Conservation (phyloP, 2,888 invertebrate species). For the Rhyacophila evoluta region DNA sequence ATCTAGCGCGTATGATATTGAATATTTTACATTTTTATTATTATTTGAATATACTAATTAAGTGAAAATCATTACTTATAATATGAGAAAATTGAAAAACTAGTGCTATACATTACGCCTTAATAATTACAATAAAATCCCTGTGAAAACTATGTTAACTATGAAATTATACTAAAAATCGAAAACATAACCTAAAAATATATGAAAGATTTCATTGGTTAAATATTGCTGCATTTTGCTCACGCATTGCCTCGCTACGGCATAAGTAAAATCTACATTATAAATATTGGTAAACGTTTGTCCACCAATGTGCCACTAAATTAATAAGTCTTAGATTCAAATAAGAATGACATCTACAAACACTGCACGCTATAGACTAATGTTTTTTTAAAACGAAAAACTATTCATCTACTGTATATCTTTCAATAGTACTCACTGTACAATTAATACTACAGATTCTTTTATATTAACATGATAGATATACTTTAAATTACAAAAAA, state of each 20-base stretch:
- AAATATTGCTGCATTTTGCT: slow-evolving; percentile 43
- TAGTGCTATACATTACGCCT: not conserved
- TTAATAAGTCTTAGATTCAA: slow-evolving; percentile 19
- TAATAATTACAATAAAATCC: not conserved
- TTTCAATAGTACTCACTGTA: not conserved
- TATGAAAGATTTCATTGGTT: slow-evolving; percentile 8
- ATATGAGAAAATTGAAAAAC: not conserved
- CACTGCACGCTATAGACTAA: not conserved
- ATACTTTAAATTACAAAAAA: too few species aligned
- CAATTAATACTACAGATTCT: not conserved
- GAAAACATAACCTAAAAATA: slow-evolving; percentile 16
- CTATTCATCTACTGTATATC: not conserved
- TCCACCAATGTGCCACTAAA: slow-evolving; percentile 44
- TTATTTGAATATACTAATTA: not conserved
- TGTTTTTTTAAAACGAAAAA: not conserved
- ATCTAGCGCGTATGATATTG: slow-evolving; percentile 48
- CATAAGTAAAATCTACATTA: not conserved
- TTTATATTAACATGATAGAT: not conserved
- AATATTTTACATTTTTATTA: slow-evolving; percentile 15
- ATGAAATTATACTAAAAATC: not conserved
- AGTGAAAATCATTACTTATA: not conserved
- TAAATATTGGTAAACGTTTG: slow-evolving; percentile 49
- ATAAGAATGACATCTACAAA: not conserved
- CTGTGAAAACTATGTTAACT: not conserved
- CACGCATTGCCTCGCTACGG: slow-evolving; percentile 23